Conservation (phyloP, 2,113 vertebrate genomes). For the Aleadryas rufinucha region DNA sequence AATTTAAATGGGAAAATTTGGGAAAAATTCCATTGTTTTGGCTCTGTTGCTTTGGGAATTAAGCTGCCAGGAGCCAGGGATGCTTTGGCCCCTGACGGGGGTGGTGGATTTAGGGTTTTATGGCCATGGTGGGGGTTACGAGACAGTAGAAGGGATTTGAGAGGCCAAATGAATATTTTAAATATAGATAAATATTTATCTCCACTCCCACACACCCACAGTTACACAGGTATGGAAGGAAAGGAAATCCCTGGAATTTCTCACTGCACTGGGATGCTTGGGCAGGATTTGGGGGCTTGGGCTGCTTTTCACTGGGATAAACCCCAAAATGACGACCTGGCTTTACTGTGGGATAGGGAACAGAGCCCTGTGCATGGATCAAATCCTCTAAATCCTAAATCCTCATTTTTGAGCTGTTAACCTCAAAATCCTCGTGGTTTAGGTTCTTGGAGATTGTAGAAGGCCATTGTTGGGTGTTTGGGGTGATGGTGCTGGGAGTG, state of each 20-base stretch:
- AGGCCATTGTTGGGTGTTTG: neutral
- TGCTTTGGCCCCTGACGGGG: neutral
- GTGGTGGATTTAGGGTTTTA: neutral
- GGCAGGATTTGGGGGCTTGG: neutral
- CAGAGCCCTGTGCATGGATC: rapidly evolving
- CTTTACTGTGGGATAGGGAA: neutral
- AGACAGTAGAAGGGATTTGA: neutral
- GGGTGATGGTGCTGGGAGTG: neutral
- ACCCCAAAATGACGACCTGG: rapidly evolving
- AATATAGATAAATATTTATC: neutral
- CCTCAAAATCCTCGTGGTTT: neutral
- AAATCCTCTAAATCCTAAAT: neutral
- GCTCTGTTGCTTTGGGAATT: neutral
- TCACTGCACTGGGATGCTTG: neutral
- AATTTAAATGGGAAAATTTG: neutral
- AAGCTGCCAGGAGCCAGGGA: neutral
- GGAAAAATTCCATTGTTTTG: rapidly evolving
- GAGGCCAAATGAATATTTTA: neutral
- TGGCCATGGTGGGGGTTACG: neutral
- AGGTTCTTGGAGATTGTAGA: neutral
- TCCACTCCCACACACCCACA: neutral
- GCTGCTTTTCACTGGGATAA: rapidly evolving
- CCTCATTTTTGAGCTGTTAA: neutral
- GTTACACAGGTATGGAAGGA: neutral
- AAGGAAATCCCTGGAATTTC: neutral